phyloP scores from a whole-genome alignment of 2,888 invertebrate genomes.

The Bruchidius siliquastri region DNA sequence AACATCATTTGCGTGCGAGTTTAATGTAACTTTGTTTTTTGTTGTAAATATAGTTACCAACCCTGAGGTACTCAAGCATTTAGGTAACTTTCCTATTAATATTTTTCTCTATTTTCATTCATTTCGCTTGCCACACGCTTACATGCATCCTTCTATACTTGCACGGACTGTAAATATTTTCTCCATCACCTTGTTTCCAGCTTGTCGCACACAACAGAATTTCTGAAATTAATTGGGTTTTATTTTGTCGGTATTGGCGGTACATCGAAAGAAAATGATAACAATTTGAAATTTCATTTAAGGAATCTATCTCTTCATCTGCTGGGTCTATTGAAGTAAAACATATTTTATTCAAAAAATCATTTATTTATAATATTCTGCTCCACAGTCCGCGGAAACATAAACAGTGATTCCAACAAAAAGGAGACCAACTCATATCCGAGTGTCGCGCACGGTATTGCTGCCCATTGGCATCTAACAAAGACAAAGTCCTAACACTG shows the following conservation, averaged over 20 bases:
- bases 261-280: not conserved
- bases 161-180: conserved; percentile 5
- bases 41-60: conserved; percentile 46
- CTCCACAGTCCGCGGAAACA: too few species aligned
- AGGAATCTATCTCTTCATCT: too few species aligned
- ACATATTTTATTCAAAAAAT: too few species aligned
- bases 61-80: conserved; percentile 49
- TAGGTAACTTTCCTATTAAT: conserved; percentile 43
- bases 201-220: not conserved
- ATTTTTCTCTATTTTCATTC: conserved; percentile 26
- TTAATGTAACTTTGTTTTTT: conserved; percentile 28
- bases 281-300: too few species aligned
- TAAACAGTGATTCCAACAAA: too few species aligned
- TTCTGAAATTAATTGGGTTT: not conserved
- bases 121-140: conserved; percentile 22
- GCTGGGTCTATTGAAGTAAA: too few species aligned
- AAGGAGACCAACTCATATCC: too few species aligned
- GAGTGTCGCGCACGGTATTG: too few species aligned
- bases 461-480: too few species aligned
- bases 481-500: too few species aligned
- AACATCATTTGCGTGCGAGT: not conserved
- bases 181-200: conserved; percentile 1
- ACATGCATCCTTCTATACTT: conserved; percentile 8
- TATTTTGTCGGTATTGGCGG: not conserved
- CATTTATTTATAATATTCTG: too few species aligned